Percentiles rank a stretch among this genome's conserved stretches.
These are phyloP conservation scores for Craseonycteris thonglongyai DNA, from an alignment of 2,113 vertebrate genomes.

Conservation along the genomic window DNA sequence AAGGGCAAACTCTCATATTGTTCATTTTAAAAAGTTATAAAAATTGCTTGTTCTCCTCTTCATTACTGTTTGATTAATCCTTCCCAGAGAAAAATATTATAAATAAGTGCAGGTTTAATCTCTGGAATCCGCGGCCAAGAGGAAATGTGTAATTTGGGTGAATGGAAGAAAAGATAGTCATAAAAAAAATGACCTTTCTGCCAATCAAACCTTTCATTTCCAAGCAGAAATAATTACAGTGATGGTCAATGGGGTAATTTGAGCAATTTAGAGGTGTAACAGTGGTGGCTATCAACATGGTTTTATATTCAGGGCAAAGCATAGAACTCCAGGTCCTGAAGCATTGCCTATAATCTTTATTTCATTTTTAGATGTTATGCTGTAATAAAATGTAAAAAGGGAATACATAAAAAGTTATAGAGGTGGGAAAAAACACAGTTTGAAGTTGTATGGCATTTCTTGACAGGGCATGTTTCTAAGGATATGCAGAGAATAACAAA, in stretches of 20 bases:
- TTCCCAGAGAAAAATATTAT: constrained; percentile 68
- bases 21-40: constrained; percentile 10
- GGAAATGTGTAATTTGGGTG: constrained; percentile 58
- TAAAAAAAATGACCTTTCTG: constrained; percentile 67
- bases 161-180: constrained; percentile 67
- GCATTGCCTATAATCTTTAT: constrained; percentile 84
- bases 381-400: constrained; percentile 85
- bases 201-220: constrained; percentile 78
- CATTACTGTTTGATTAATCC: constrained; percentile 59
- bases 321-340: constrained; percentile 78
- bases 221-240: constrained; percentile 81
- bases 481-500: constrained; percentile 84
- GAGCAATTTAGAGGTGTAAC: constrained; percentile 74
- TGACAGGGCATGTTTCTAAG: constrained; percentile 81
- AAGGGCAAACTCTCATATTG: neutral
- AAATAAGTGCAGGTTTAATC: constrained; percentile 81
- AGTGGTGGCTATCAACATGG: constrained; percentile 74
- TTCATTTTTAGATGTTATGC: constrained; percentile 84
- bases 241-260: constrained; percentile 78
- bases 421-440: constrained; percentile 81
- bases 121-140: constrained; percentile 67
- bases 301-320: constrained; percentile 82
- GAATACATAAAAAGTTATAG: constrained; percentile 84
- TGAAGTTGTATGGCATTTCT: constrained; percentile 81
- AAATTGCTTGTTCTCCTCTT: neutral